phyloP scores from a whole-genome alignment of 2,113 vertebrate species.

The Acinonyx jubatus region DNA sequence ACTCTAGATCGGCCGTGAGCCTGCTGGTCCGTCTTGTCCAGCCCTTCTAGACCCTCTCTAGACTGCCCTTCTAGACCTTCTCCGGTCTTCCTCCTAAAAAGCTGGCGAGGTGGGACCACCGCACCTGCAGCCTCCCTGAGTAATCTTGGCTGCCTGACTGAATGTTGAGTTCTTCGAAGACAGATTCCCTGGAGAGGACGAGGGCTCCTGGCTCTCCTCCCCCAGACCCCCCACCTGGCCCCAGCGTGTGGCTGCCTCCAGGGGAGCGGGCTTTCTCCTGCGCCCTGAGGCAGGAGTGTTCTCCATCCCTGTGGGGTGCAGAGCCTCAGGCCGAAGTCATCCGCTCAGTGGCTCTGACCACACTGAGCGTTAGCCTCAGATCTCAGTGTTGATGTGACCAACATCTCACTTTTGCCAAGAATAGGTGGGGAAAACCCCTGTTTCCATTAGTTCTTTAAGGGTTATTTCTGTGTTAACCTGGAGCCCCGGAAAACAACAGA shows the following conservation, averaged over 20 bases:
- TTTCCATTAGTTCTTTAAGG: neutral
- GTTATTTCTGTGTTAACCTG: neutral
- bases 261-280: neutral
- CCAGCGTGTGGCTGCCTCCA: neutral
- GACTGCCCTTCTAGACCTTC: neutral
- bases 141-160: neutral
- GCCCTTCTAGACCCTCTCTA: neutral
- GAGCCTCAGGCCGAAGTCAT: neutral
- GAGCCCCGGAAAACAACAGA: neutral
- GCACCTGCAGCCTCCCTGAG: neutral
- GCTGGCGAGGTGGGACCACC: neutral
- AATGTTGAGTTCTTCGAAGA: neutral
- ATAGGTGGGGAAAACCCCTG: neutral
- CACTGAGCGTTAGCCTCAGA: neutral
- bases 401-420: neutral
- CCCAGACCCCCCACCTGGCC: neutral
- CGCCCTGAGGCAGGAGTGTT: neutral
- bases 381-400: neutral
- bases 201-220: neutral
- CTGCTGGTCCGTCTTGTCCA: neutral
- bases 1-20: no score
- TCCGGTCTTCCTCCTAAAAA: neutral
- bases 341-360: neutral
- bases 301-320: neutral
- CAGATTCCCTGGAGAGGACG: neutral